Evolutionary conservation across 1,140 invertebrate species (phyloP).

Genomic region (Vollenhovia emeryi): DNA sequence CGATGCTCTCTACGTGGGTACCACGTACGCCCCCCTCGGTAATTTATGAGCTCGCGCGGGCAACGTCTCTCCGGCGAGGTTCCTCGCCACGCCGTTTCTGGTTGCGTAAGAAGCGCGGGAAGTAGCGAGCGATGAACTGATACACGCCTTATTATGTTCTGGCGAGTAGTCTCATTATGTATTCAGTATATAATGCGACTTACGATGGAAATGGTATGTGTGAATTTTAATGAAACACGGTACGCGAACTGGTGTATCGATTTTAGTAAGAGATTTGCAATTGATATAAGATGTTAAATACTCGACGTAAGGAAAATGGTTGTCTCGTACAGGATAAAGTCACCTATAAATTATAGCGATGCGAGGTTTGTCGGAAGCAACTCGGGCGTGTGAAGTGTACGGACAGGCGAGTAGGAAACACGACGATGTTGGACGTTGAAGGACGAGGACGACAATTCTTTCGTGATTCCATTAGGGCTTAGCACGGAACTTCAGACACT

Average conservation of each 20-base stretch:
- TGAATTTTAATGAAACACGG: neutral
- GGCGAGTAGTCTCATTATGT: neutral
- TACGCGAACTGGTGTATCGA: neutral
- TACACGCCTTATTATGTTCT: slow-evolving; percentile 20
- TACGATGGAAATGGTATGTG: neutral
- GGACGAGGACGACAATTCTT: slow-evolving; percentile 6
- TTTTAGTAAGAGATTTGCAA: neutral
- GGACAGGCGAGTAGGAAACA: neutral
- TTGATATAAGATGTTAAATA: neutral
- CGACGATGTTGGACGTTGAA: neutral
- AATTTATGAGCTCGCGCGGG: slow-evolving; percentile 46
- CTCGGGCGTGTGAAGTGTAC: neutral
- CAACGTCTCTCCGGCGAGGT: slow-evolving; percentile 26
- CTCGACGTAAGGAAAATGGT: neutral
- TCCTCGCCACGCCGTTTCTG: slow-evolving; percentile 1
- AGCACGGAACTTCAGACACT: slow-evolving; percentile 5
- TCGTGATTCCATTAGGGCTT: slow-evolving; percentile 18
- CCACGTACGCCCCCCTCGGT: neutral
- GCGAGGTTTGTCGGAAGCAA: neutral
- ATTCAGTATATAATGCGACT: neutral
- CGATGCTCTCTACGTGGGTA: slow-evolving; percentile 4
- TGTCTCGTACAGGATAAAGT: neutral
- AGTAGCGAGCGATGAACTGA: slow-evolving; percentile 38
- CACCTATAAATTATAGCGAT: neutral
- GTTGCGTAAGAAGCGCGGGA: slow-evolving; percentile 30